Base-by-base conservation (phyloP, 2,888 invertebrate genomes). In the Sinopyrophorus schimmeli region DNA sequence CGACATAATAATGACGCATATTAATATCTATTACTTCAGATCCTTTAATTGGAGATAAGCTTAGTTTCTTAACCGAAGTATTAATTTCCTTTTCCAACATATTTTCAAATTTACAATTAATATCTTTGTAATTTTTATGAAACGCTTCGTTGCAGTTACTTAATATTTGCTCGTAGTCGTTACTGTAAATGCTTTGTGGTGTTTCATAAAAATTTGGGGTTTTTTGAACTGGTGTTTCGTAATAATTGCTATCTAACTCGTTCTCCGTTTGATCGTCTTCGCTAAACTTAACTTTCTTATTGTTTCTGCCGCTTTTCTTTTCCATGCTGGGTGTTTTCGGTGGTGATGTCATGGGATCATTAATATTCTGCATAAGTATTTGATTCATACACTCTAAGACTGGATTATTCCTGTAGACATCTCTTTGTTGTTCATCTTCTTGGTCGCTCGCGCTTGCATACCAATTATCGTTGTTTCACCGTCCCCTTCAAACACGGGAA, bases 311-410 rank as follows among this genome's bases (percentile, higher is more conserved):
- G 2, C 55, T 47, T 55, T 71, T 71, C 16, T 71, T 55, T 44
- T 73, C 73, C 10, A 68, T 55, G 12, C 65, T 69, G 3, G 74
- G 74, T 3, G 72, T 71, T 65, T 74, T 74, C 1, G 74, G 74
- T 5, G 74, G 74, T 1, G 74, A 73, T 54, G 63, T 67, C 24
- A 69, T 58, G 0, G 64, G 44, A 48, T 80, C 80, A 49, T 79
- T 79, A 62, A 79, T 79, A 67, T 90, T 89, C 61, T 89, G 86
- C 17, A 91, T 72, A 23, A 91, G 74, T 60, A 91, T 91, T 73
- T 87, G 90, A 74, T 90, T 90, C 56, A 91, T 89, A 66, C 90
- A 90, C 71, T 91, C 90, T 35, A 91, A 72, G 4, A 91, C 90
- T 1, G 90, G 90, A 73, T 90, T 91, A 58, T 89, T 88, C 68